Conservation (phyloP, 1,140 invertebrate species). For the Ostrea edulis region DNA sequence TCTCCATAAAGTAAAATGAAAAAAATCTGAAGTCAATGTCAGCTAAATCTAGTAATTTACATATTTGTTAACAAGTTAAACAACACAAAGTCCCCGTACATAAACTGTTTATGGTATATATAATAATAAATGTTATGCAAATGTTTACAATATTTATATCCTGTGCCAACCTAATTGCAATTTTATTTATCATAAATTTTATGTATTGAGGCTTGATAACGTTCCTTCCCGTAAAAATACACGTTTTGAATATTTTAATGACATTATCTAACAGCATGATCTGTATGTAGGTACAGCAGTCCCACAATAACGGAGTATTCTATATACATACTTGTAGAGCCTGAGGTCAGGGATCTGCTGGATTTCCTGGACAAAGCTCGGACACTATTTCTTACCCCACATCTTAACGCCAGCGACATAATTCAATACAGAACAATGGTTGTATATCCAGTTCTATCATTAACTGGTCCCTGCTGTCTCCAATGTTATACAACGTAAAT, state of each 20-base stretch:
- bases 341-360: neutral
- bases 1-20: too few relatives aligned
- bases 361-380: neutral
- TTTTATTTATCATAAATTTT: too few relatives aligned
- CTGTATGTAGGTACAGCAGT: neutral
- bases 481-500: slow-evolving; percentile 7
- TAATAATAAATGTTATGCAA: too few relatives aligned
- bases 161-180: too few relatives aligned
- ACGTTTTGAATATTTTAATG: neutral
- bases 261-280: neutral
- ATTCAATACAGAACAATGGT: slow-evolving; percentile 7
- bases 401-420: slow-evolving; percentile 24
- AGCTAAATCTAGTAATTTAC: too few relatives aligned
- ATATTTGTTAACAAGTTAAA: too few relatives aligned
- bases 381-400: slow-evolving; percentile 12
- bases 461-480: neutral
- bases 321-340: neutral
- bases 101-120: too few relatives aligned
- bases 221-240: too few relatives aligned
- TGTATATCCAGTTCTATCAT: neutral
- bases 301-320: neutral
- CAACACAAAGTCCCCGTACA: too few relatives aligned
- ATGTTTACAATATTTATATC: too few relatives aligned
- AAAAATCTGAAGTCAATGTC: too few relatives aligned
- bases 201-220: too few relatives aligned